Evolutionary conservation across 2,113 vertebrate species (phyloP), one percentile per base, ranked within the genome.

Genomic region (Lampris megalopsis): DNA sequence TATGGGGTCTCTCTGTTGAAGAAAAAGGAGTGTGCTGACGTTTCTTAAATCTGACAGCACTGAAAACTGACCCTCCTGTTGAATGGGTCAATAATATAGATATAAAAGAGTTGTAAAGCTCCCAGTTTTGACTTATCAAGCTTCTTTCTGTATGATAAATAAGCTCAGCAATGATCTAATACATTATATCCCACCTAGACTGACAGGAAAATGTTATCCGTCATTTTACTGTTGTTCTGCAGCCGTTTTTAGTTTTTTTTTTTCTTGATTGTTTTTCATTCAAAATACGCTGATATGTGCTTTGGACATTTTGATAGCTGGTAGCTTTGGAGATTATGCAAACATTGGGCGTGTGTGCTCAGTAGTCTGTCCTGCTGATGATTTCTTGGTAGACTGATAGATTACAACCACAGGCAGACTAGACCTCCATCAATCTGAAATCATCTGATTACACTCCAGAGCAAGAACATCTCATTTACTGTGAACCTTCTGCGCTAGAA

Each of bases 361-460:
- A 65, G 77, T 71, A 43, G 59, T 48, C 81, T 43, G 45, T 61
- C 63, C 73, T 69, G 13, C 47, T 47, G 67, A 79, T 67, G 70
- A 81, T 68, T 84, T 79, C 79, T 75, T 73, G 41, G 65, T 63
- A 68, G 82, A 83, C 70, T 52, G 82, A 82, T 88, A 85, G 69
- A 85, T 83, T 86, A 85, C 43, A 1, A 73, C 63, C 65, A 56
- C 66, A 63, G 70, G 50, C 56, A 63, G 57, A 83, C 66, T 38
- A 68, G 47, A 65, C 65, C 62, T 57, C 71, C 54, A 85, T 90
- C 67, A 76, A 90, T 86, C 68, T 35, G 63, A 37, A 80, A 86
- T 87, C 80, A 63, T 85, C 85, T 78, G 68, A 77, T 79, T 58
- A 58, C 73, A 78, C 67, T 56, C 48, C 49, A 56, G 49, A 38